phyloP scores from a whole-genome alignment of 1,140 invertebrate species.

The Saxidomus purpurata region DNA sequence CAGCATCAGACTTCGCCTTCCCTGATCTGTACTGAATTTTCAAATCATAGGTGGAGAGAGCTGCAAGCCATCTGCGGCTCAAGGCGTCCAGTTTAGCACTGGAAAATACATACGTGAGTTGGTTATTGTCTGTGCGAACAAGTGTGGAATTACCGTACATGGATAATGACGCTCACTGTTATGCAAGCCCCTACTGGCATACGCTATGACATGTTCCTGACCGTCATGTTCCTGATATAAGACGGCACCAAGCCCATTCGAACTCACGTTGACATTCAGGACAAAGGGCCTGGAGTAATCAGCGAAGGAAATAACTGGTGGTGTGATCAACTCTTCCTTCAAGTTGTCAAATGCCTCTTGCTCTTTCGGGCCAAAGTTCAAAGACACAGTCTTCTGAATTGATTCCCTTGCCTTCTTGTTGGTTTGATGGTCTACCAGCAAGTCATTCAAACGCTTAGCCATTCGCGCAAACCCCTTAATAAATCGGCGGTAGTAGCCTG shows the following conservation, averaged over 20 bases:
- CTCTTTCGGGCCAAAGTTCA: background rate
- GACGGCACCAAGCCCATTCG: background rate
- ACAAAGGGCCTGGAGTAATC: slow-evolving; percentile 17
- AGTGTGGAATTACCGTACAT: background rate
- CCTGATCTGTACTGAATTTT: background rate
- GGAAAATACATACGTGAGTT: background rate
- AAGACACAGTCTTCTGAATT: background rate
- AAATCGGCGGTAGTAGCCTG: background rate
- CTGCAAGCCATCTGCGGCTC: background rate
- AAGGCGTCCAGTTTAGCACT: background rate
- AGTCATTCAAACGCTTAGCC: background rate
- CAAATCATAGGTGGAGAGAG: background rate
- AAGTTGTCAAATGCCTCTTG: background rate
- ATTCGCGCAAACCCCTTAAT: background rate
- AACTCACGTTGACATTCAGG: background rate
- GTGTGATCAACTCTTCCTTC: background rate
- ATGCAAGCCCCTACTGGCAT: background rate
- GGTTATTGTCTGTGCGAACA: slow-evolving; percentile 6
- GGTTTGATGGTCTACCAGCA: background rate
- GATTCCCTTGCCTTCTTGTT: background rate
- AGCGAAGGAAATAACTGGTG: slow-evolving; percentile 3
- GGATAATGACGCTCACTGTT: background rate
- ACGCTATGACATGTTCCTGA: background rate
- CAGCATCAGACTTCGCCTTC: background rate
- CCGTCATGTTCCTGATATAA: slow-evolving; percentile 15